Base-by-base conservation (phyloP, 2,113 vertebrate species). In the Calyptommatus sinebrachiatus region DNA sequence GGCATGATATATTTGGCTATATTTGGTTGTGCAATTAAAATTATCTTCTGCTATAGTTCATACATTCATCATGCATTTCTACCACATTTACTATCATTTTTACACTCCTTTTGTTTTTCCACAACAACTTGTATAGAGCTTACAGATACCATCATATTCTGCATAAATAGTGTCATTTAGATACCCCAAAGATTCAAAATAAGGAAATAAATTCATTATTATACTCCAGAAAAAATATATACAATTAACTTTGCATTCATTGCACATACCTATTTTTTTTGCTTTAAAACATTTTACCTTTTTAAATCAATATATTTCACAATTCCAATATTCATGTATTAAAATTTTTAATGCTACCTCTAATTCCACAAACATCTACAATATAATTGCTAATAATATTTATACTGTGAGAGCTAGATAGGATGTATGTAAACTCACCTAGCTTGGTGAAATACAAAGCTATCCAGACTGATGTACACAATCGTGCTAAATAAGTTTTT, bases 161-260 rank as follows among this genome's bases (percentile, higher is more conserved):
- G 7, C 29, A 35, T 7, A 41, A 20, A 22, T 8, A 2, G 14
- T 7, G 18, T 4, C 35, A 16, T 21, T 26, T 68, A 18, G 16
- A 31, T 35, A 7, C 20, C 66, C 7, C 2, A 68, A 31, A 29
- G 7, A 35, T 68, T 35, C 20, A 29, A 31, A 29, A 31, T 31
- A 12, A 31, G 28, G 18, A 16, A 29, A 67, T 29, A 4, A 29
- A 29, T 29, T 16, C 21, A 67, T 3, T 67, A 18, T 67, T 31
- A 46, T 22, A 22, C 28, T 21, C 53, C 50, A 35, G 18, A 26
- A 20, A 2, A 69, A 48, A 7, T 0, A 0, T 20, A 69, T 9
- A 22, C 0, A 29, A 0, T 10, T 0, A 12, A 5, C 11, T 53
- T 0, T 7, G 35, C 41, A 21, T 6, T 4, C 1, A 24, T 71